Evolutionary conservation across 2,888 invertebrate genomes (phyloP), one percentile per base, ranked within the genome.

Genomic region (Syrista parreyssii): DNA sequence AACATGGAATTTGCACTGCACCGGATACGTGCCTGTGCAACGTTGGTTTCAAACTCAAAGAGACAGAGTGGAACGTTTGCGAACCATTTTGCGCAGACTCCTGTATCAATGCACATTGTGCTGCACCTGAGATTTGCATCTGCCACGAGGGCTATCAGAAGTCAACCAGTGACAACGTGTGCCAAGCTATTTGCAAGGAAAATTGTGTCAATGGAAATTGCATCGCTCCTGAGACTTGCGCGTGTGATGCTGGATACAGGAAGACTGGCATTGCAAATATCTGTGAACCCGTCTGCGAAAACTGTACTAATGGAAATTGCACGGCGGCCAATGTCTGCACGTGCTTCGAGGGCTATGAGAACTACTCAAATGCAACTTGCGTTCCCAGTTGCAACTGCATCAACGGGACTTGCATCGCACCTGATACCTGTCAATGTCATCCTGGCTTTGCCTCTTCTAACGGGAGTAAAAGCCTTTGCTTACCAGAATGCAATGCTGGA

Each of bases 331-430:
- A 88, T 23, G 79, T 87, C 23, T 91, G 91, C 82, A 80, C 81
- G 6, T 91, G 91, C 79, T 75, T 84, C 77, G 74, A 79, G 6
- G 91, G 91, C 89, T 91, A 83, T 78, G 81, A 78, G 12, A 72
- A 78, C n/a, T 69, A 31, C 12, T 79, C 80, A n/a, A 35, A 68
- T 12, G 81, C 79, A 82, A 94, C 92, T 86, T 96, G 96, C 83
- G 85, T 93, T 0, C 95, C 96, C 0, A 90, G 91, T 34, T 96
- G 96, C 85, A 87, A 86, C 15, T 94, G 94, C 75, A 92, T 92
- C 6, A 84, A 91, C 77, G 94, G 94, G 0, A 86, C 85, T 12
- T 92, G 91, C 80, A 74, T 81, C 4, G 84, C 82, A 31, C 90
- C 91, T 4, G 81, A 89, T 36, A 76, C 76, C 1, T 91, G 91